phyloP scores from a whole-genome alignment of 2,888 invertebrate genomes.

The Diarsia rubi region DNA sequence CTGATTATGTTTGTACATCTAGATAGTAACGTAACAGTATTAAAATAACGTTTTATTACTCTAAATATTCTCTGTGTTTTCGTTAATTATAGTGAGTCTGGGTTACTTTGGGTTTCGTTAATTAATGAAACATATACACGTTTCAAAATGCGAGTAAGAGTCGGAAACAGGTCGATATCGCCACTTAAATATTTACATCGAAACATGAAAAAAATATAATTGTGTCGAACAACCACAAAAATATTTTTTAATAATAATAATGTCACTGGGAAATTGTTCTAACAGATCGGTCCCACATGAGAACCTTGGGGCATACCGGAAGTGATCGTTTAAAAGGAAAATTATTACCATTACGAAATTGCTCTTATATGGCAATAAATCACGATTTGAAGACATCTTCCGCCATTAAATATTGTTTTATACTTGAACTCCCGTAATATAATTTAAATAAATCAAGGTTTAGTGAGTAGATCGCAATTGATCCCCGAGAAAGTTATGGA shows the following conservation, averaged over 20 bases:
- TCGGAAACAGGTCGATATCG: not conserved
- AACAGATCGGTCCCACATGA: conserved; percentile 36
- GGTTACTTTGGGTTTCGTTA: conserved; percentile 11
- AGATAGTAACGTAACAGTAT: conserved; percentile 47
- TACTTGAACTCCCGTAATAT: conserved; percentile 9
- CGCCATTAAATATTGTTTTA: conserved; percentile 4
- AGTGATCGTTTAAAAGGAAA: conserved; percentile 29
- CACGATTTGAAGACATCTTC: conserved; percentile 13
- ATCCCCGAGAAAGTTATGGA: not conserved
- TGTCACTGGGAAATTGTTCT: not conserved
- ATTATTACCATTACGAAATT: conserved; percentile 28
- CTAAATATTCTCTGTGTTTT: conserved; percentile 25
- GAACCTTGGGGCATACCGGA: conserved; percentile 12
- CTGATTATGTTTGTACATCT: conserved; percentile 23
- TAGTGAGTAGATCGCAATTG: not conserved
- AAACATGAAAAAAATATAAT: not conserved
- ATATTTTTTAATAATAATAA: conserved; percentile 11
- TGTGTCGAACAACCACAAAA: not conserved
- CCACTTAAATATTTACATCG: not conserved
- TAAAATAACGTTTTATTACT: conserved; percentile 53
- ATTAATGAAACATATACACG: not conserved
- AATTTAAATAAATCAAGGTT: not conserved
- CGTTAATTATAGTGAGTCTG: conserved; percentile 4
- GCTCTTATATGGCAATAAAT: conserved; percentile 32
- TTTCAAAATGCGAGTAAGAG: conserved; percentile 2